Base-by-base conservation (phyloP, 2,797 vertebrate genomes). In the Strix occidentalis region DNA sequence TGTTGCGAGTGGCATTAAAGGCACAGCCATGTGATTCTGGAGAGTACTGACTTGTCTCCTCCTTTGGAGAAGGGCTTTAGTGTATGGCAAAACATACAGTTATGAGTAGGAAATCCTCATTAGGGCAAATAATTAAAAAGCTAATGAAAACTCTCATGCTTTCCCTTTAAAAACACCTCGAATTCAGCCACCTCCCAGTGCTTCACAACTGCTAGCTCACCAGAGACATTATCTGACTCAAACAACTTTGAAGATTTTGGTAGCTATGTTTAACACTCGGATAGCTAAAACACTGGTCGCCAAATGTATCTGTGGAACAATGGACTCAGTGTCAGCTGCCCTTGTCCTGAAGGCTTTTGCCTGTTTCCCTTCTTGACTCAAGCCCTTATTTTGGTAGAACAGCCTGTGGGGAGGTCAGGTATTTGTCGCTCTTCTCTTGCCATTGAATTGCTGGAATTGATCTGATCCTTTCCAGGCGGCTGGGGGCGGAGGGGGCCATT, bases 21-120 rank as follows among this genome's bases (percentile, higher is more conserved):
- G 95, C 88, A 97, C 97, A 97, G 97, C 96, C 77, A 25, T 87
- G 95, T 86, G 96, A 89, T 71, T 70, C 79, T 74, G 90, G 87
- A 61, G 72, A 43, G 87, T 9, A 8, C 29, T 58, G 74, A 9
- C 45, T 46, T 20, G 5, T 45, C 74, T 74, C 35, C 58, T 84
- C 46, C 84, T 51, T 68, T 66, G 79, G 35, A 75, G 54, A 75
- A 66, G 28, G 53, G 53, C 65, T 66, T 63, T 26, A 43, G 58
- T 5, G 11, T 29, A 4, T 43, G 74, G 48, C 43, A 71, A 57
- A 90, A 9, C 11, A 9, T 31, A 11, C 0, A 0, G 2, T 23
- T 64, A 2, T 4, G 60, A 69, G 82, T 2, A 65, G 84, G 76
- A 90, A 92, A 79, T 58, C 76, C 89, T 91, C 31, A 53, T 57